Conservation (phyloP, 2,888 invertebrate species). For the Orthosia gracilis region DNA sequence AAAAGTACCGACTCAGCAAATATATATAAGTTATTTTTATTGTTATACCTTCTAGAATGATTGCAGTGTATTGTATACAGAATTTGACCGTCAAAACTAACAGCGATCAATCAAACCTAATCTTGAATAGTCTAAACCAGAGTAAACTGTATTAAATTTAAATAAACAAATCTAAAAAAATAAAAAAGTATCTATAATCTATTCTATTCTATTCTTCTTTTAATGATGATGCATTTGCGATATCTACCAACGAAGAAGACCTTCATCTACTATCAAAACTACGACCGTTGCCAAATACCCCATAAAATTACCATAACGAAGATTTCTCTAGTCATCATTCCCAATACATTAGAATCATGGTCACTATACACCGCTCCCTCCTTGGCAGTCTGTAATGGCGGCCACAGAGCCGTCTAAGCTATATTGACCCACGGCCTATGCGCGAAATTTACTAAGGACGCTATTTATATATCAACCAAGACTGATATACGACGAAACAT, state of each 20-base stretch:
- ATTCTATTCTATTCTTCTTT: no score
- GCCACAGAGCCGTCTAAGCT: conserved; percentile 82
- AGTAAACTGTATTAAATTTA: background rate
- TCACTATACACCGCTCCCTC: conserved; percentile 67
- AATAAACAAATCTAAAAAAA: no score
- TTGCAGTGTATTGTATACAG: background rate
- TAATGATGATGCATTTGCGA: background rate
- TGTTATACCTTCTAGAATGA: background rate
- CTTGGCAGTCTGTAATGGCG: conserved; percentile 77
- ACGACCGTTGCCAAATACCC: conserved; percentile 7
- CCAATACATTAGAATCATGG: conserved; percentile 60
- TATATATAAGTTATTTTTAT: no score
- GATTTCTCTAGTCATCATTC: conserved; percentile 17
- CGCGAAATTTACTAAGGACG: conserved; percentile 41
- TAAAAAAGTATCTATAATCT: no score
- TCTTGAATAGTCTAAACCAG: background rate
- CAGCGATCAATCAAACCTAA: background rate
- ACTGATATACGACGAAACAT: conserved; percentile 42
- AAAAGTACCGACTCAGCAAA: no score
- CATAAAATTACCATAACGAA: conserved; percentile 21
- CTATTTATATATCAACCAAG: conserved; percentile 41
- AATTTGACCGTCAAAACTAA: background rate
- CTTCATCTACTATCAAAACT: background rate
- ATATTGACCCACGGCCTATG: conserved; percentile 79
- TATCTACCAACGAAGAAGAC: background rate